Base-by-base conservation (phyloP, 2,113 vertebrate species). In the Paedocypris sp. region DNA sequence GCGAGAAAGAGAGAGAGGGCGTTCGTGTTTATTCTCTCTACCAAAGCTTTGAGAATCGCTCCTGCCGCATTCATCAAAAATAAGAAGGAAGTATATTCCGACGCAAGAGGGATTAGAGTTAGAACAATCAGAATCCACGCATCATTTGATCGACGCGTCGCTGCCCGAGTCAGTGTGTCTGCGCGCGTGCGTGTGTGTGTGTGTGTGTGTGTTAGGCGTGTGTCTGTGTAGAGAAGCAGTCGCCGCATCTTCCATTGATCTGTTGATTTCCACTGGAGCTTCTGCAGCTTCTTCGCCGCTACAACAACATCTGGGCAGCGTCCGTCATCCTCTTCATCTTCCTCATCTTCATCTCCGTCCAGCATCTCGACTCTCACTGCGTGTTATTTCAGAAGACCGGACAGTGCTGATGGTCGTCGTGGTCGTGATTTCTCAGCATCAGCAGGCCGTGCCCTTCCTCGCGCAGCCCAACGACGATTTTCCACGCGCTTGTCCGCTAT, bases 161-260 rank as follows among this genome's bases (percentile, higher is more conserved):
- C n/a, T n/a, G n/a, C n/a, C n/a, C n/a, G n/a, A n/a, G n/a, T n/a
- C n/a, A n/a, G n/a, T n/a, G n/a, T n/a, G n/a, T n/a, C n/a, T n/a
- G n/a, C n/a, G n/a, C n/a, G n/a, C n/a, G n/a, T n/a, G n/a, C n/a
- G n/a, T n/a, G n/a, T n/a, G n/a, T n/a, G n/a, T n/a, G n/a, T n/a
- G n/a, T n/a, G n/a, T n/a, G n/a, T n/a, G n/a, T n/a, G n/a, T 15
- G 32, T 15, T 29, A 5, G 1, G 3, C 11, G 52, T 41, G 38
- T 58, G 11, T 43, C 25, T 32, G 38, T 57, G 31, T 42, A 38
- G 25, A 54, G 51, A 16, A 31, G 48, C 28, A 26, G 52, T 4
- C 25, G 36, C 52, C 53, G 48, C 48, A 43, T 42, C 39, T 43
- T 31, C 53, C 39, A 31, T 32, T 43, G 53, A 43, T 58, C 53